A percentile compares a stretch with the other conserved stretches of the same genome.
phyloP scores from a whole-genome alignment of 1,140 invertebrate species.

The Drosophila triauraria region DNA sequence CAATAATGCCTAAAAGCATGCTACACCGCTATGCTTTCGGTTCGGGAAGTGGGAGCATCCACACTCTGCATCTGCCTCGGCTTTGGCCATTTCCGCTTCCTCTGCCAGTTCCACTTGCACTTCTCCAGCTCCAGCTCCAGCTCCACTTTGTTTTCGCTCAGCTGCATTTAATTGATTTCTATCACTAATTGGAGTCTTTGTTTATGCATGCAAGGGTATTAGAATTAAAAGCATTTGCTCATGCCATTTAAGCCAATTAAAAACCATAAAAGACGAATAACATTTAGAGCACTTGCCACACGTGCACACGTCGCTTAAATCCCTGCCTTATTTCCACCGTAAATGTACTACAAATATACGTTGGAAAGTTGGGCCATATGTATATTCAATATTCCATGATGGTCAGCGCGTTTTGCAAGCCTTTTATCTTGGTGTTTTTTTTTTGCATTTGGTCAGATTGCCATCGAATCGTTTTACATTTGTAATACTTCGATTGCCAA shows the following conservation, averaged over 20 bases:
- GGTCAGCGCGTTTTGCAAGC: background rate
- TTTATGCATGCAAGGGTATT: slow-evolving; percentile 55
- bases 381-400: background rate
- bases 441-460: slow-evolving; percentile 32
- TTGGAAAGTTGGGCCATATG: background rate
- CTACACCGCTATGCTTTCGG: slow-evolving; percentile 3
- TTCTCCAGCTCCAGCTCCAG: background rate
- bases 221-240: slow-evolving; percentile 57
- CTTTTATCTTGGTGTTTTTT: slow-evolving; percentile 14
- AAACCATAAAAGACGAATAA: slow-evolving; percentile 30
- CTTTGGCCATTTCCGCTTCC: slow-evolving; percentile 19
- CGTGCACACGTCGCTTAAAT: slow-evolving; percentile 14
- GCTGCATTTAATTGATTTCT: slow-evolving; percentile 55
- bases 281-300: slow-evolving; percentile 37
- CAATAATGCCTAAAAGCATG: slow-evolving; percentile 34
- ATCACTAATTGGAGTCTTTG: slow-evolving; percentile 62
- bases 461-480: slow-evolving; percentile 73
- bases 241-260: slow-evolving; percentile 51
- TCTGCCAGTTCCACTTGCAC: slow-evolving; percentile 1
- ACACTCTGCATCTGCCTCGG: slow-evolving; percentile 4
- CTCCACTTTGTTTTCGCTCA: slow-evolving; percentile 19
- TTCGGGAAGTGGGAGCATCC: background rate
- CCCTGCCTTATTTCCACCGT: background rate
- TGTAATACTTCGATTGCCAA: slow-evolving; percentile 65
- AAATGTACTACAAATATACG: background rate